phyloP scores from a whole-genome alignment of 1,140 invertebrate species.

The Bombus vancouverensis region DNA sequence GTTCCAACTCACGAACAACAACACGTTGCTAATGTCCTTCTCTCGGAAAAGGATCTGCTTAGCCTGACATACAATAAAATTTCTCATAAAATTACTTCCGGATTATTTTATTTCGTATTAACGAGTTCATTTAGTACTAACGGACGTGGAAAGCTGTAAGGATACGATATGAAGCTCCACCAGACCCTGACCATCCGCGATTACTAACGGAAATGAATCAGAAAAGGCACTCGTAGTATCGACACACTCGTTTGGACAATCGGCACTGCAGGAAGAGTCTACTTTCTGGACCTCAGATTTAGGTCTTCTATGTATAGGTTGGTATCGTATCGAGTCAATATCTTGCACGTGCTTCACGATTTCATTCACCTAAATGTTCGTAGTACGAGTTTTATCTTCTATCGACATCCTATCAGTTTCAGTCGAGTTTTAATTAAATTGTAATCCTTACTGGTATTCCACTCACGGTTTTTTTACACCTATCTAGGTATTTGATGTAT shows the following conservation, averaged over 20 bases:
- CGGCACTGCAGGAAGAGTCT: conserved; percentile 25
- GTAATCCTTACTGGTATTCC: conserved; percentile 20
- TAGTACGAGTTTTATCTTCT: neutral
- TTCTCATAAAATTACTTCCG: neutral
- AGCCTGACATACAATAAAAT: conserved; percentile 52
- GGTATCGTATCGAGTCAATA: neutral
- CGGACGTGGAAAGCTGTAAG: conserved; percentile 70
- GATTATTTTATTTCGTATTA: neutral
- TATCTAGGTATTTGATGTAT: conserved; percentile 18
- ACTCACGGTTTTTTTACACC: neutral
- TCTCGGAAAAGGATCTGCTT: conserved; percentile 63
- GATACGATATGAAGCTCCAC: conserved; percentile 73
- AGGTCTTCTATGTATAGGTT: neutral
- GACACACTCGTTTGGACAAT: conserved; percentile 31
- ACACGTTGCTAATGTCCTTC: conserved; percentile 55
- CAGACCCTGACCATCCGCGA: conserved; percentile 66
- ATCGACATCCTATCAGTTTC: neutral
- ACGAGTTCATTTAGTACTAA: conserved; percentile 52
- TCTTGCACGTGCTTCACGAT: neutral
- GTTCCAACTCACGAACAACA: conserved; percentile 71
- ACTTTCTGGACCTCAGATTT: neutral
- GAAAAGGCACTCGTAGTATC: neutral
- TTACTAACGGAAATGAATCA: conserved; percentile 50
- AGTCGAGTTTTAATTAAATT: neutral
- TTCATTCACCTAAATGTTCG: neutral